Evolutionary conservation across 2,113 vertebrate genomes (phyloP).

Genomic region (Dromaius novaehollandiae): DNA sequence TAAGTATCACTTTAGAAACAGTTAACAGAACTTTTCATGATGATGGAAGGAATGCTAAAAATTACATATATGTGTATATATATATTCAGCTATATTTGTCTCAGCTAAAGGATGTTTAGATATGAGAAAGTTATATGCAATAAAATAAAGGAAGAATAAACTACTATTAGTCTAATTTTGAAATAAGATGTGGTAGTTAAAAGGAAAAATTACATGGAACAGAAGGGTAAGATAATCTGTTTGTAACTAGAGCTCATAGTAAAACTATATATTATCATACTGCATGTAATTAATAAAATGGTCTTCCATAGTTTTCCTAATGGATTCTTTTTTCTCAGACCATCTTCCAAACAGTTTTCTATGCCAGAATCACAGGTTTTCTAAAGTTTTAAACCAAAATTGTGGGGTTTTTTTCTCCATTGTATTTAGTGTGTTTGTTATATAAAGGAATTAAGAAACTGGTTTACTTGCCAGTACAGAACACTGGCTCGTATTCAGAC

Average conservation of each 20-base stretch:
- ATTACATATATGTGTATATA: background rate
- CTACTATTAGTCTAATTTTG: background rate
- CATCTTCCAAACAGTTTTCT: background rate
- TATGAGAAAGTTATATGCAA: background rate
- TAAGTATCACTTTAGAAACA: background rate
- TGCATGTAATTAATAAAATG: background rate
- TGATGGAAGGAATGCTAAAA: background rate
- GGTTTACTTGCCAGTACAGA: background rate
- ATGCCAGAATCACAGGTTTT: background rate
- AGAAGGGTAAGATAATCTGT: background rate
- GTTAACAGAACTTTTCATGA: background rate
- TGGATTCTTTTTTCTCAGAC: background rate
- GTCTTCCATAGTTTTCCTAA: background rate
- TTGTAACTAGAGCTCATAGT: background rate
- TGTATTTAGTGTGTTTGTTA: background rate
- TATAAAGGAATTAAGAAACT: background rate
- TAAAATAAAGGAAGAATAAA: background rate
- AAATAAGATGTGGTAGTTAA: background rate
- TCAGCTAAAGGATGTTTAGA: background rate
- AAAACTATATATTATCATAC: background rate
- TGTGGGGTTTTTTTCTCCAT: background rate
- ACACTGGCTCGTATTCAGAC: background rate
- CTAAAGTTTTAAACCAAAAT: background rate
- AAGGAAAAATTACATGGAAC: background rate
- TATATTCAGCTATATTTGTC: background rate